These are phyloP conservation scores for Reinhardtius hippoglossoides DNA, from an alignment of 2,113 vertebrate species.

Conservation along the genomic window DNA sequence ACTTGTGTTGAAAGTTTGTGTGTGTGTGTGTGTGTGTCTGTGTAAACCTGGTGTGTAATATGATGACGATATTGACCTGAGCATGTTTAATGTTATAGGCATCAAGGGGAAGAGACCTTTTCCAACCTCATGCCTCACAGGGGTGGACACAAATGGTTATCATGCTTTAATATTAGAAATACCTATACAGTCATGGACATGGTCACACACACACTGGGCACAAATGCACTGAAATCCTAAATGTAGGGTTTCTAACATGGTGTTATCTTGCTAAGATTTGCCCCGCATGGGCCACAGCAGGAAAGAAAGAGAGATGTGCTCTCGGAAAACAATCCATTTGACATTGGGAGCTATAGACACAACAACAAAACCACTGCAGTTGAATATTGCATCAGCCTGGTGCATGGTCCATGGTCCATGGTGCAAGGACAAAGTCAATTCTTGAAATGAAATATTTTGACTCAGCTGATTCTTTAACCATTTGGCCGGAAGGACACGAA, in stretches of 20 bases:
- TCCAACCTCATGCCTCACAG: conserved; percentile 41
- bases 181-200: conserved; percentile 6
- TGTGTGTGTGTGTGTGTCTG: neutral
- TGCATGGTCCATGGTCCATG: neutral
- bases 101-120: conserved; percentile 39
- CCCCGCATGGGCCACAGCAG: conserved; percentile 37
- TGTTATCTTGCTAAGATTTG: conserved; percentile 29
- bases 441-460: neutral
- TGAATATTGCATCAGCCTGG: neutral
- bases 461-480: neutral
- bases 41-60: conserved; percentile 18
- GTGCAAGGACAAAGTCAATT: neutral
- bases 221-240: conserved; percentile 15
- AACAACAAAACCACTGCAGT: conserved; percentile 7
- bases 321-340: conserved; percentile 38
- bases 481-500: no score
- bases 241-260: conserved; percentile 26
- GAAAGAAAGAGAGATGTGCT: conserved; percentile 1
- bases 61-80: conserved; percentile 21
- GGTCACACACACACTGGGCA: neutral
- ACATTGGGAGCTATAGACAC: conserved; percentile 19
- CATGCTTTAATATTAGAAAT: conserved; percentile 38
- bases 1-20: no score
- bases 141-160: conserved; percentile 35
- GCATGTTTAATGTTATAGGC: conserved; percentile 29